phyloP scores from a whole-genome alignment of 2,113 vertebrate genomes.

The Rhodinocichla rosea region DNA sequence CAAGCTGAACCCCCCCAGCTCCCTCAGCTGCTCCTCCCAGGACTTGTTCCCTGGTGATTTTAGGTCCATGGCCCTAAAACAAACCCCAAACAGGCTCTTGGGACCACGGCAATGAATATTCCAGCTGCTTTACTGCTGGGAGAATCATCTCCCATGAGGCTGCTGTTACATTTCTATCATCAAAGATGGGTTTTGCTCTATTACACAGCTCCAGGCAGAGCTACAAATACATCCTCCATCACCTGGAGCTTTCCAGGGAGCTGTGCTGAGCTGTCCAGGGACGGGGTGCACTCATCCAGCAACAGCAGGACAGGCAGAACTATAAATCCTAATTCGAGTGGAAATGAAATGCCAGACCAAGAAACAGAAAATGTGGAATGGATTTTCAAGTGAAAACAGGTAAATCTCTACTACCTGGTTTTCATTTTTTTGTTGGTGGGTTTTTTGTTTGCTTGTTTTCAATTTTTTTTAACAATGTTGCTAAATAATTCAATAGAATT shows the following conservation, averaged over 20 bases:
- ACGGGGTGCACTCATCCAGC: background rate
- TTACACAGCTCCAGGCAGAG: conserved; percentile 8
- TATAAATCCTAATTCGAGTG: background rate
- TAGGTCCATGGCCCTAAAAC: background rate
- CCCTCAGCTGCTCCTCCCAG: background rate
- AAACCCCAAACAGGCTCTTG: fast-evolving
- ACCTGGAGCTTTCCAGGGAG: background rate
- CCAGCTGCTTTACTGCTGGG: background rate
- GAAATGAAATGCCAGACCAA: background rate
- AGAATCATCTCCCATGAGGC: background rate
- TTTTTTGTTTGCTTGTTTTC: background rate
- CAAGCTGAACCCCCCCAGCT: background rate
- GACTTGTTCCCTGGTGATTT: background rate
- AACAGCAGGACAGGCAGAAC: background rate
- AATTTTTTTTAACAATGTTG: fast-evolving
- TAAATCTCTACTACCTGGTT: background rate
- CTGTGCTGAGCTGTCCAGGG: fast-evolving
- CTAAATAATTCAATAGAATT: background rate
- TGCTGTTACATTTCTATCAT: background rate
- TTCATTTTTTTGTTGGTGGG: background rate
- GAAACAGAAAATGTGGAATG: background rate
- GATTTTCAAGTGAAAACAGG: background rate
- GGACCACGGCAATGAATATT: background rate
- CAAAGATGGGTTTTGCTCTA: background rate
- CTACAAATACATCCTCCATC: background rate